phyloP scores from a whole-genome alignment of 2,797 vertebrate species.

The Todus mexicanus region DNA sequence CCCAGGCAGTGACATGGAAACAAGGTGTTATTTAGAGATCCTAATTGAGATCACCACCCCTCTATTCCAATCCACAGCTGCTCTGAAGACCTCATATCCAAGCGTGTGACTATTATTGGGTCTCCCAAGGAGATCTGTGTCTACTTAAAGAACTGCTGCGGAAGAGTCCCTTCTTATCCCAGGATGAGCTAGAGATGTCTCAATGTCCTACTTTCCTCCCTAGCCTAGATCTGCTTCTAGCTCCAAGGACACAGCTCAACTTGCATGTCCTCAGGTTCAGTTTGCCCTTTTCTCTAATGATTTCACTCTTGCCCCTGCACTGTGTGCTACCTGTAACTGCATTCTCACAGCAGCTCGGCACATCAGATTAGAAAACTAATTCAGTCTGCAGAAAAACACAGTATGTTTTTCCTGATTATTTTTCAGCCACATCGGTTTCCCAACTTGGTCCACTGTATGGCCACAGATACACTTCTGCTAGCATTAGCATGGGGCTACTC shows the following conservation, averaged over 20 bases:
- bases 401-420: neutral
- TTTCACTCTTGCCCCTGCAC: neutral
- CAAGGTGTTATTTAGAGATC: neutral
- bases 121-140: neutral
- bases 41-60: neutral
- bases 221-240: neutral
- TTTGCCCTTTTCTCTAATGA: neutral
- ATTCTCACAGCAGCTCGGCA: neutral
- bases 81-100: fast-evolving
- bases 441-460: neutral
- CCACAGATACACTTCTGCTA: neutral
- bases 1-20: fast-evolving
- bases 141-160: neutral
- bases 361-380: neutral
- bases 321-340: neutral
- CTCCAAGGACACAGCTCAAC: neutral
- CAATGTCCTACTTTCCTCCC: neutral
- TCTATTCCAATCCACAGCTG: neutral
- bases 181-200: neutral
- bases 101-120: neutral
- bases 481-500: neutral
- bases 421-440: neutral
- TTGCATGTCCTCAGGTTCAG: neutral
- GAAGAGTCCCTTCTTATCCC: fast-evolving
- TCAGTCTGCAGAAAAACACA: neutral